phyloP scores from a whole-genome alignment of 23 tunicate genomes.

The Trididemnum miniatum region DNA sequence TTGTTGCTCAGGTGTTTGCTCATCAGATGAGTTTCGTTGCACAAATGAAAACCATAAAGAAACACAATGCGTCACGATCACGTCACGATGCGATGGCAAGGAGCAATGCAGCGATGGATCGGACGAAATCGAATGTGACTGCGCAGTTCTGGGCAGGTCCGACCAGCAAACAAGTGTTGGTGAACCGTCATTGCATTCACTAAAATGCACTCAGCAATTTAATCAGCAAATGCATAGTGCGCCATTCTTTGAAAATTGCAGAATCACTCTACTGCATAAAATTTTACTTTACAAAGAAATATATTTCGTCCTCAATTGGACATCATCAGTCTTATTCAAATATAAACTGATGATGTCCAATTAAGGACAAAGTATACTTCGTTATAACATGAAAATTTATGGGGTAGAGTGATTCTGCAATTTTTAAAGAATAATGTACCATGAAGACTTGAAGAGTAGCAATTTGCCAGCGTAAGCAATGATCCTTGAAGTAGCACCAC shows the following conservation, averaged over 20 bases:
- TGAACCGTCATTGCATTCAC: neutral
- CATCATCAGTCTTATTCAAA: too few relatives aligned
- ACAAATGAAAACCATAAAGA: neutral
- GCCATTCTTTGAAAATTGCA: neutral
- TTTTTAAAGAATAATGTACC: too few relatives aligned
- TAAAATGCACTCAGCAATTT: neutral
- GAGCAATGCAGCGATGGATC: slow-evolving; percentile 74
- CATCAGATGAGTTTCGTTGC: slow-evolving; percentile 46
- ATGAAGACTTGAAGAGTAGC: too few relatives aligned
- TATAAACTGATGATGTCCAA: too few relatives aligned
- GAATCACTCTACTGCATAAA: too few relatives aligned
- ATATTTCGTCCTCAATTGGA: too few relatives aligned
- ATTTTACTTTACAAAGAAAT: too few relatives aligned
- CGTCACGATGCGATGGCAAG: slow-evolving; percentile 72
- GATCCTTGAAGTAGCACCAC: too few relatives aligned
- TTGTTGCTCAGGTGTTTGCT: slow-evolving; percentile 39
- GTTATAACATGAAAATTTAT: too few relatives aligned
- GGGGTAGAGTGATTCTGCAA: too few relatives aligned
- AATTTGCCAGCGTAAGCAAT: too few relatives aligned
- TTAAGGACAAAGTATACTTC: too few relatives aligned
- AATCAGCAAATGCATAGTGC: neutral
- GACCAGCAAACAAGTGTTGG: neutral
- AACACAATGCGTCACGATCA: slow-evolving; percentile 45
- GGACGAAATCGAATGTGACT: slow-evolving; percentile 71
- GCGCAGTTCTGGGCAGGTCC: slow-evolving; percentile 44